Evolutionary conservation across 1,140 invertebrate genomes (phyloP).

Genomic region (Tribolium castaneum): DNA sequence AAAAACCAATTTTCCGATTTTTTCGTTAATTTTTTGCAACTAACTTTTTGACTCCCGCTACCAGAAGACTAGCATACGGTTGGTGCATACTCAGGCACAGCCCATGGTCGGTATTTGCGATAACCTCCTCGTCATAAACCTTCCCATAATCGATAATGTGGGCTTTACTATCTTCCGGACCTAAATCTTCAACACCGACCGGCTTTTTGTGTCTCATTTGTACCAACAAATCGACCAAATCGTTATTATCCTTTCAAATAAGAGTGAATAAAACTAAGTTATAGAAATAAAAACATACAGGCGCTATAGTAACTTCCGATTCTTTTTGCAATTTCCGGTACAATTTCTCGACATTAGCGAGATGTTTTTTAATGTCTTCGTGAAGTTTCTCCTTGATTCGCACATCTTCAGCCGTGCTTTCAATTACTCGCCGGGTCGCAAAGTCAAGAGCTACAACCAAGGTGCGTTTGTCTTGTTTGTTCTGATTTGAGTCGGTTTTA

Average conservation of each 20-base stretch:
- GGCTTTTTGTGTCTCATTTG: conserved; percentile 58
- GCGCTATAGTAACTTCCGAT: conserved; percentile 31
- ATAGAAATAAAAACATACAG: not conserved
- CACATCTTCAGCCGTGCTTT: conserved; percentile 55
- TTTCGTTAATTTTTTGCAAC: conserved; percentile 9
- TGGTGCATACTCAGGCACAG: conserved; percentile 95
- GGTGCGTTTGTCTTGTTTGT: conserved; percentile 75
- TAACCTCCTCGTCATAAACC: conserved; percentile 52
- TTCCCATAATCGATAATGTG: conserved; percentile 52
- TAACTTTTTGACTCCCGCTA: conserved; percentile 92
- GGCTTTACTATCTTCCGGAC: conserved; percentile 51
- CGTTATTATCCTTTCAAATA: conserved; percentile 51
- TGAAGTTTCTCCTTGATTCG: conserved; percentile 52
- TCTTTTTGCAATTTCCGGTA: conserved; percentile 55
- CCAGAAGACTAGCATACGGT: conserved; percentile 92
- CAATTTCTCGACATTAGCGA: conserved; percentile 55
- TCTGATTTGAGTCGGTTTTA: conserved; percentile 77
- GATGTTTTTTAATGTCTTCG: conserved; percentile 55
- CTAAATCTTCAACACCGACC: conserved; percentile 47
- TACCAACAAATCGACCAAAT: conserved; percentile 55
- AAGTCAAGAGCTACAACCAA: conserved; percentile 82
- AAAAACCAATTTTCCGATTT: conserved; percentile 42
- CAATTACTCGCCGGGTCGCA: conserved; percentile 71
- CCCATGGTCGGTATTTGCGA: conserved; percentile 75
- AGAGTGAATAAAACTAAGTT: not conserved